These are phyloP conservation scores for Trypoxylus dichotomus DNA, from an alignment of 1,140 invertebrate species.

Conservation along the genomic window DNA sequence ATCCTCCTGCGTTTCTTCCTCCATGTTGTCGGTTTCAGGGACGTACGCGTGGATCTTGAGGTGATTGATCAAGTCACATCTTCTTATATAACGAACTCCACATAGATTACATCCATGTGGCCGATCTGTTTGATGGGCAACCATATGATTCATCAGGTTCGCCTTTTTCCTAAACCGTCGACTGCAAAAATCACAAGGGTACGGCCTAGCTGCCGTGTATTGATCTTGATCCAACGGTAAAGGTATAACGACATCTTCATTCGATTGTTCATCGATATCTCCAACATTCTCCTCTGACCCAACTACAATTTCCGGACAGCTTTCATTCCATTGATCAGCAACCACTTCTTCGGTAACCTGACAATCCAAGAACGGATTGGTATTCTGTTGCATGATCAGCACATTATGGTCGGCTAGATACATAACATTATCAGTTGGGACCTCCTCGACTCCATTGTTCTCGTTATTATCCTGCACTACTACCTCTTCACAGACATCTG, in stretches of 20 bases:
- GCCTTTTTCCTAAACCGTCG: constrained; percentile 79
- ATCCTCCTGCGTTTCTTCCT: constrained; percentile 46
- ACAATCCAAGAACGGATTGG: constrained; percentile 52
- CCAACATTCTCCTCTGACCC: constrained; percentile 60
- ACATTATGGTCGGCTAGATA: constrained; percentile 54
- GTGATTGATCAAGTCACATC: constrained; percentile 78
- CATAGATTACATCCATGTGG: constrained; percentile 78
- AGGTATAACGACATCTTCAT: constrained; percentile 74
- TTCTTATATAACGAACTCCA: constrained; percentile 73
- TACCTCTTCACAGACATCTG: constrained; percentile 64
- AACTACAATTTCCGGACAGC: constrained; percentile 48
- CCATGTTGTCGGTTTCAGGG: constrained; percentile 55
- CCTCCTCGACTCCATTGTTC: constrained; percentile 45
- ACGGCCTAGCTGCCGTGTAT: constrained; percentile 77
- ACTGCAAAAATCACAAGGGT: constrained; percentile 83
- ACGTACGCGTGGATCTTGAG: constrained; percentile 77
- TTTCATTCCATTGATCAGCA: constrained; percentile 57
- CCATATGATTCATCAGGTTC: constrained; percentile 82
- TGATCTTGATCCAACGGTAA: constrained; percentile 80
- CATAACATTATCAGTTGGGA: constrained; percentile 52
- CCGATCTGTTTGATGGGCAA: constrained; percentile 77
- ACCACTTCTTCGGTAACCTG: constrained; percentile 76
- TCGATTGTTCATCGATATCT: constrained; percentile 59
- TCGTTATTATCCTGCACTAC: constrained; percentile 57
- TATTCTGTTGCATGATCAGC: constrained; percentile 50